Percentiles rank a stretch among this genome's conserved stretches.
phyloP scores from a whole-genome alignment of 2,797 vertebrate species.

The Cuculus canorus region DNA sequence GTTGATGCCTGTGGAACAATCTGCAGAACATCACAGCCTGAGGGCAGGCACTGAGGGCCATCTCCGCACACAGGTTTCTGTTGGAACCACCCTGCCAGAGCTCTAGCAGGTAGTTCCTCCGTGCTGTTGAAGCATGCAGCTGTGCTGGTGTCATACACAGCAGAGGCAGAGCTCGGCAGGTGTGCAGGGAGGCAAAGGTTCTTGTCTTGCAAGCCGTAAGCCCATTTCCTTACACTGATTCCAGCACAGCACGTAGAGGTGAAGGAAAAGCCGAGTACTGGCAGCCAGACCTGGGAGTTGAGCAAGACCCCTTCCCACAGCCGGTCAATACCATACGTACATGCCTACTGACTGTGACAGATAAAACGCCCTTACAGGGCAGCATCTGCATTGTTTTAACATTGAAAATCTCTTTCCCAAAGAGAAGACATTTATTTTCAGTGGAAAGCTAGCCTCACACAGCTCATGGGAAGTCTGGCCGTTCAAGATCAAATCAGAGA shows the following conservation, averaged over 20 bases:
- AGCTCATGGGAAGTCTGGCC: fast-evolving
- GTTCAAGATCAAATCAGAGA: neutral
- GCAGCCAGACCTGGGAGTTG: neutral
- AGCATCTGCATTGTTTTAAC: neutral
- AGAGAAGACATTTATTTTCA: neutral
- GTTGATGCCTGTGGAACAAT: no score
- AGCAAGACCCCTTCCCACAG: no score
- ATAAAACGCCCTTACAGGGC: neutral
- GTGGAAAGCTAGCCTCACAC: neutral
- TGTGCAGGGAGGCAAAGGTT: no score
- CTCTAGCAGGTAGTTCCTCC: neutral
- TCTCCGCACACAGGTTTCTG: no score
- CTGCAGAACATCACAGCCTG: no score
- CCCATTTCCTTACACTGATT: fast-evolving
- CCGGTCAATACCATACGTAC: neutral
- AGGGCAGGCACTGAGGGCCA: no score
- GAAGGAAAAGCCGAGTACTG: neutral
- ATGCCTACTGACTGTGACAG: neutral
- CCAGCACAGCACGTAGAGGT: neutral
- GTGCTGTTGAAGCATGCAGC: fast-evolving
- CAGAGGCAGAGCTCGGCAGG: neutral
- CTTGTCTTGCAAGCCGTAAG: neutral
- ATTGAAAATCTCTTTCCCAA: neutral
- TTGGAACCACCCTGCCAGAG: no score
- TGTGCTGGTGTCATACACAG: neutral